Evolutionary conservation across 1,140 invertebrate species (phyloP).

Genomic region (Oncopodura yosiiana): DNA sequence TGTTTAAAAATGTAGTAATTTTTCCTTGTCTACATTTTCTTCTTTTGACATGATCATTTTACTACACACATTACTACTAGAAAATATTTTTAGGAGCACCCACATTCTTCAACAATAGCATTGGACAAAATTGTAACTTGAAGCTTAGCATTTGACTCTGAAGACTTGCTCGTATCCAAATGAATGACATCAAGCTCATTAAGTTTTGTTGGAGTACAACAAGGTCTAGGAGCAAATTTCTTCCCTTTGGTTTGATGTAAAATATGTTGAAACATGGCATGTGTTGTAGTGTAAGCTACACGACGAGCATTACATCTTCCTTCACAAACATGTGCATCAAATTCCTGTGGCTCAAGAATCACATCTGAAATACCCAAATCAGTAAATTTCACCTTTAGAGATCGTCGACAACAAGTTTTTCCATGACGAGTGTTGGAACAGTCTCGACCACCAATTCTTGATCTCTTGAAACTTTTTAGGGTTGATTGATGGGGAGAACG

Average conservation of each 20-base stretch:
- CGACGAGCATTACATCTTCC: slow-evolving; percentile 55
- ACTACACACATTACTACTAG: background rate
- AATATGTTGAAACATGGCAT: slow-evolving; percentile 59
- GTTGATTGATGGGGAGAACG: background rate
- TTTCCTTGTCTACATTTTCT: slow-evolving; percentile 1
- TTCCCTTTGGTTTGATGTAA: slow-evolving; percentile 48
- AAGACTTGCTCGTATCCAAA: slow-evolving; percentile 49
- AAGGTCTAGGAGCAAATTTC: slow-evolving; percentile 50
- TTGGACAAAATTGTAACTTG: slow-evolving; percentile 60
- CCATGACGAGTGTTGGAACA: slow-evolving; percentile 29
- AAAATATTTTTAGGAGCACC: slow-evolving; percentile 50
- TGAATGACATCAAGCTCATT: slow-evolving; percentile 57
- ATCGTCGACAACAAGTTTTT: slow-evolving; percentile 28
- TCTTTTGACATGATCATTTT: background rate
- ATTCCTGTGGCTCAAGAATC: slow-evolving; percentile 57
- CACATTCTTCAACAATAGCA: slow-evolving; percentile 61
- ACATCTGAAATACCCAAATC: slow-evolving; percentile 30
- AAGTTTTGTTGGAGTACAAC: slow-evolving; percentile 60
- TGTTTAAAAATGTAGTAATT: background rate
- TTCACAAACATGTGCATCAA: slow-evolving; percentile 62
- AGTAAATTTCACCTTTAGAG: slow-evolving; percentile 25
- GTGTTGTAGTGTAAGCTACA: slow-evolving; percentile 52
- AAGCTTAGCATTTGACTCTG: slow-evolving; percentile 44
- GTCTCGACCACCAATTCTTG: slow-evolving; percentile 8
- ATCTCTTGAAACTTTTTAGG: background rate